Evolutionary conservation across 1,140 invertebrate species (phyloP).

Genomic region (Fopius arisanus): DNA sequence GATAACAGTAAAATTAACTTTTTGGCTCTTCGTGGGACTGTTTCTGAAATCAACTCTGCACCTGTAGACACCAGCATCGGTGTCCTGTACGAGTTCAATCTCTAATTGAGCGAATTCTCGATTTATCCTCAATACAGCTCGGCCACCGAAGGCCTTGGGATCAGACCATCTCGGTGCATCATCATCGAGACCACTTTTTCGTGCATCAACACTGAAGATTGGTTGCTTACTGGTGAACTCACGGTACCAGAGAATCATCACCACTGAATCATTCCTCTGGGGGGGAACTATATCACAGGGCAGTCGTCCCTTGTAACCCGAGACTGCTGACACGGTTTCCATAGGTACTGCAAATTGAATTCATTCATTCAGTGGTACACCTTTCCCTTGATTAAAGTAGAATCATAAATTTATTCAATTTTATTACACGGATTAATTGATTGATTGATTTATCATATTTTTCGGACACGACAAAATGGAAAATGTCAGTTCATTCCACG

Average conservation of each 20-base stretch:
- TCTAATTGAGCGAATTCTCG: slow-evolving; percentile 66
- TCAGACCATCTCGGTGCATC: slow-evolving; percentile 68
- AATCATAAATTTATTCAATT: too few relatives aligned
- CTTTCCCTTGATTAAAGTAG: too few relatives aligned
- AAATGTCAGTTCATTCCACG: too few relatives aligned
- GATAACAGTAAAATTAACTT: slow-evolving; percentile 77
- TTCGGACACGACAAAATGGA: too few relatives aligned
- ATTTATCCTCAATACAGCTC: slow-evolving; percentile 66
- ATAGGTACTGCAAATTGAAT: slow-evolving; percentile 63
- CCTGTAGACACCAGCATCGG: slow-evolving; percentile 75
- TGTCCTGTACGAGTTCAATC: slow-evolving; percentile 66
- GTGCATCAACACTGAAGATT: slow-evolving; percentile 57
- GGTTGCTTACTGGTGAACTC: slow-evolving; percentile 66
- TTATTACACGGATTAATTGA: too few relatives aligned
- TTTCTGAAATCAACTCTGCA: slow-evolving; percentile 79
- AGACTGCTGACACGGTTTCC: slow-evolving; percentile 68
- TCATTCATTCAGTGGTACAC: too few relatives aligned
- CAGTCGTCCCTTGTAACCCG: slow-evolving; percentile 70
- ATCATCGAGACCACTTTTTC: slow-evolving; percentile 59
- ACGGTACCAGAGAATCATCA: slow-evolving; percentile 78
- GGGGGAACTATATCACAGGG: slow-evolving; percentile 71
- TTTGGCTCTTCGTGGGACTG: slow-evolving; percentile 75
- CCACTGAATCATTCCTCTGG: slow-evolving; percentile 69
- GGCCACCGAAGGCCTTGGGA: slow-evolving; percentile 71
- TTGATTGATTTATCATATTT: too few relatives aligned